Evolutionary conservation across 2,888 invertebrate genomes (phyloP), one percentile per base, ranked within the genome.

Genomic region (Pseudococcus viburni): DNA sequence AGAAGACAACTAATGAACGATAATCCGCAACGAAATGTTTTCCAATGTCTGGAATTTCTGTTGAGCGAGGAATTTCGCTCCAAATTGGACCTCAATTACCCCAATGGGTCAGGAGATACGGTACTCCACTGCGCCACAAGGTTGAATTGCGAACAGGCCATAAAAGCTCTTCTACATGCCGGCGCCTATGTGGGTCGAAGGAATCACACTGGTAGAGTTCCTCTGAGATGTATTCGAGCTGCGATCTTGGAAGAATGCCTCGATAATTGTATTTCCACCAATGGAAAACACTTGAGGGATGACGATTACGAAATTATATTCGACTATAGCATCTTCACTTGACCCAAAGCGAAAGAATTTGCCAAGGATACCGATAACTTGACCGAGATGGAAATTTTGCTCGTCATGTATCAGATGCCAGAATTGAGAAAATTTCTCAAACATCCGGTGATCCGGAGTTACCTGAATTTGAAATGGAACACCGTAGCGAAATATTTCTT

Each of bases 401-500:
- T 94, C 8, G 95, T 94, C 90, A 95, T 97, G 92, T 94, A 95
- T 86, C 92, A 93, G 90, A 94, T 94, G 68, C 93, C 94, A 89
- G 94, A 95, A 89, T 92, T 96, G 89, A 93, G 94, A 26, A 94
- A 94, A 89, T 92, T 96, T 51, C 91, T 96, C 22, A 95, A 94
- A 90, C 96, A 96, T 92, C 96, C 96, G 0, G 93, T 96, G 0
- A 94, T 96, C 84, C 95, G 95, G 0, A 96, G 96, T 90, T 96
- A 96, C 90, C 92, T 96, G 7, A 95, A 95, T 90, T 92, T 96
- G 89, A 96, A 96, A 91, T 96, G 96, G 96, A 94, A 95, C 91
- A 93, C 95, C 89, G 94, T 96, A 89, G 94, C 95, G 89, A 93
- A 94, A 89, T 93, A 96, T 55, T 95, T 96, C 91, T 95, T 94